These are phyloP conservation scores for Amiota communis DNA, from an alignment of 2,888 invertebrate species.

Conservation along the genomic window DNA sequence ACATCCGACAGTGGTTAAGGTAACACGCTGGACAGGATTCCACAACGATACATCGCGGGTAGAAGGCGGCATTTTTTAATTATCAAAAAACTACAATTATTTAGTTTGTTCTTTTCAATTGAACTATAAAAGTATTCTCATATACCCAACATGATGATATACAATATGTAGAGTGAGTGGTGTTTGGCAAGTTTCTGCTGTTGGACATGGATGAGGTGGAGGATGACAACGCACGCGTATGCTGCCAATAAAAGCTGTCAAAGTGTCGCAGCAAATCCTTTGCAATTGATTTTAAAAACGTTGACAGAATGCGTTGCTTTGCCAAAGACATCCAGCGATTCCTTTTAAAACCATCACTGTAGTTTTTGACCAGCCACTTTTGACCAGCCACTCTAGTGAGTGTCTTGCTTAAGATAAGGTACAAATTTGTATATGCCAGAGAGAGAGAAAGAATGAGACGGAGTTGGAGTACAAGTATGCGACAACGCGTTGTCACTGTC, in stretches of 20 bases:
- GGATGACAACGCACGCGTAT: conserved; percentile 50
- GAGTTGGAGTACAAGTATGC: conserved; percentile 38
- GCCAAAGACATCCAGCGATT: not conserved
- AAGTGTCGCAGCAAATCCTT: conserved; percentile 67
- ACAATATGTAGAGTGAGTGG: not conserved
- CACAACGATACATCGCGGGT: not conserved
- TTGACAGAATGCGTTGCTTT: conserved; percentile 49
- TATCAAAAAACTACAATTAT: not conserved
- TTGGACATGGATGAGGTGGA: not conserved
- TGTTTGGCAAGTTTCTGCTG: too few relatives aligned
- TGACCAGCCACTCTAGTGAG: too few relatives aligned
- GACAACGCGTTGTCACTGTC: conserved; percentile 64
- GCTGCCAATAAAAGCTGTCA: conserved; percentile 67
- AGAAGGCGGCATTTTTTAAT: conserved; percentile 1
- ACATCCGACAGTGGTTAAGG: conserved; percentile 70
- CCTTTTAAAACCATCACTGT: not conserved
- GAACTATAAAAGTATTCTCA: not conserved
- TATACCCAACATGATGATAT: not conserved
- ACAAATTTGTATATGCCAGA: too few relatives aligned
- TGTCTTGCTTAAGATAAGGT: too few relatives aligned
- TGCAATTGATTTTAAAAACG: conserved; percentile 65
- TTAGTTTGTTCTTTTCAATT: not conserved
- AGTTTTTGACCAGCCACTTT: too few relatives aligned
- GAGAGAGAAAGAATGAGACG: not conserved
- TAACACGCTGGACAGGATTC: conserved; percentile 54